phyloP scores from a whole-genome alignment of 2,888 invertebrate species.

The Pyrgus malvae region DNA sequence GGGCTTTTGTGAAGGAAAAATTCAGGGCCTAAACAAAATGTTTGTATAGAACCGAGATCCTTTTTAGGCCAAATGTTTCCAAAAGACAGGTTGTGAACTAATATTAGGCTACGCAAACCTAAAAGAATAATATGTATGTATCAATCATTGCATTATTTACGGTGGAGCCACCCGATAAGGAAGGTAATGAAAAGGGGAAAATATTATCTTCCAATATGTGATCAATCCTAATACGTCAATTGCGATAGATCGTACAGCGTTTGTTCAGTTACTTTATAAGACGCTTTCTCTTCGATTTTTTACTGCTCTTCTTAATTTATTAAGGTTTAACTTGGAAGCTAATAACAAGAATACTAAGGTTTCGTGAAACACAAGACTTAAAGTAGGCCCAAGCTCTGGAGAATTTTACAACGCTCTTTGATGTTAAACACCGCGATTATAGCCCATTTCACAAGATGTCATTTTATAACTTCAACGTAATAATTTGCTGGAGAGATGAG shows the following conservation, averaged over 20 bases:
- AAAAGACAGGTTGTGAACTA: not conserved
- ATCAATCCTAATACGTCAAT: constrained; percentile 51
- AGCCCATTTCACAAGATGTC: constrained; percentile 11
- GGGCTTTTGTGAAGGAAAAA: too few species aligned
- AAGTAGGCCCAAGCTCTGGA: constrained; percentile 9
- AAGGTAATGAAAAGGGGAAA: constrained; percentile 36
- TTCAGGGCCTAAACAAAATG: too few species aligned
- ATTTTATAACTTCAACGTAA: constrained; percentile 10
- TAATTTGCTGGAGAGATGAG: not conserved
- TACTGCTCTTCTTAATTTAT: not conserved
- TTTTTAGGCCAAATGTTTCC: not conserved
- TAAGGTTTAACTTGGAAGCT: not conserved
- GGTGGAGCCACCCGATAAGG: constrained; percentile 1
- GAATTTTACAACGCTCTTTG: constrained; percentile 6
- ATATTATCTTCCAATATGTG: constrained; percentile 40
- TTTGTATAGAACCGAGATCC: not conserved
- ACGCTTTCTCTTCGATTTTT: not conserved
- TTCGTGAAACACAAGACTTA: not conserved
- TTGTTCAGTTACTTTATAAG: constrained; percentile 9
- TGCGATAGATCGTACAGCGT: constrained; percentile 32
- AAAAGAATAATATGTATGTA: constrained; percentile 15
- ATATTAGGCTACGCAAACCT: not conserved
- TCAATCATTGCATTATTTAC: constrained; percentile 19
- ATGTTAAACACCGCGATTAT: constrained; percentile 18
- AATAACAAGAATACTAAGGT: not conserved